phyloP scores from a whole-genome alignment of 2,113 vertebrate species.

The Acanthisitta chloris region DNA sequence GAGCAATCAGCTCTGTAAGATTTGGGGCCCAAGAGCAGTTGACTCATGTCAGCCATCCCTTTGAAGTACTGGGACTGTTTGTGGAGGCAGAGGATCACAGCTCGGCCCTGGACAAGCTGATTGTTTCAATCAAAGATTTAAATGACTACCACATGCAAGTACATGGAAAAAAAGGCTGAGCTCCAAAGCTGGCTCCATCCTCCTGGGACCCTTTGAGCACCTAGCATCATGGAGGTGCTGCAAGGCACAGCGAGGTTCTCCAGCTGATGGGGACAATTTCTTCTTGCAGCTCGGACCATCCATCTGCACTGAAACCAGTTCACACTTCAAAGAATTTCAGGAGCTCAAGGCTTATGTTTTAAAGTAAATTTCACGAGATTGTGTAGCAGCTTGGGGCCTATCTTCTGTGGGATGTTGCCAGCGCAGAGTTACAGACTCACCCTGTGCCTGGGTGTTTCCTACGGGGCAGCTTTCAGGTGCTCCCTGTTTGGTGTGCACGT shows the following conservation, averaged over 20 bases:
- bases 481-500: neutral
- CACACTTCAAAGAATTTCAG: neutral
- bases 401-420: fast-evolving
- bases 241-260: neutral
- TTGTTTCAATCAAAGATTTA: constrained; percentile 59
- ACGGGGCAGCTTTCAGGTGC: neutral
- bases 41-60: constrained; percentile 19
- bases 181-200: neutral
- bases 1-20: neutral
- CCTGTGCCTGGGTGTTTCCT: neutral
- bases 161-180: neutral
- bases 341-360: neutral
- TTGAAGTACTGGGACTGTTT: neutral
- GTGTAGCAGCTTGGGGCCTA: neutral
- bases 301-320: neutral
- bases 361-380: neutral
- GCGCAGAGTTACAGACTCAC: neutral
- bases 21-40: neutral
- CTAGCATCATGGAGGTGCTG: neutral
- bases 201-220: neutral
- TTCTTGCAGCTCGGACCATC: fast-evolving
- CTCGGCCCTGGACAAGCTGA: neutral
- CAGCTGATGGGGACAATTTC: fast-evolving
- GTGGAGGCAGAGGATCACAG: constrained; percentile 29
- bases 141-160: constrained; percentile 48